phyloP scores from a whole-genome alignment of 2,888 invertebrate species.

The Macrosiphum euphorbiae region DNA sequence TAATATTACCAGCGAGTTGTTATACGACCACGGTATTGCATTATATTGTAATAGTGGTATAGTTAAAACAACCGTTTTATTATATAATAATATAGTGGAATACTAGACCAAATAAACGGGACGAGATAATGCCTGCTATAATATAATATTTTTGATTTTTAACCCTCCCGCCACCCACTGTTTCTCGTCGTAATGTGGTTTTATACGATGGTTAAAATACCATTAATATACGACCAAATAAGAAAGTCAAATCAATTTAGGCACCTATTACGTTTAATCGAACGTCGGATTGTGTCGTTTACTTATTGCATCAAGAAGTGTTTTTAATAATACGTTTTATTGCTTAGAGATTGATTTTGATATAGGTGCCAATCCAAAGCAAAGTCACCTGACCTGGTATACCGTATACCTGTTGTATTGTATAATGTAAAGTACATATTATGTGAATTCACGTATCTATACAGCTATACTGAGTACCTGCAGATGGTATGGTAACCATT shows the following conservation, averaged over 20 bases:
- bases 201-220: neutral
- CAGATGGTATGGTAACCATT: neutral
- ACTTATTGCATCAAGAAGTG: neutral
- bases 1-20: neutral
- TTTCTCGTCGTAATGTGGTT: neutral
- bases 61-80: neutral
- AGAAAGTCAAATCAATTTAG: neutral
- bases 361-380: neutral
- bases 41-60: neutral
- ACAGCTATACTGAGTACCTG: neutral
- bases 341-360: neutral
- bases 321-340: neutral
- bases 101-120: neutral
- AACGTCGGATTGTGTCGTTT: neutral
- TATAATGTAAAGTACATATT: neutral
- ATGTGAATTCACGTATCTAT: neutral
- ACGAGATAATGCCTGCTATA: neutral
- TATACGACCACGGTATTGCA: neutral
- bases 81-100: neutral
- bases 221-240: neutral
- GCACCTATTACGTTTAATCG: neutral
- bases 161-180: neutral
- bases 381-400: neutral
- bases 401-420: neutral
- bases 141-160: neutral